phyloP scores from a whole-genome alignment of 2,113 vertebrate genomes.

The Caranx ignobilis region DNA sequence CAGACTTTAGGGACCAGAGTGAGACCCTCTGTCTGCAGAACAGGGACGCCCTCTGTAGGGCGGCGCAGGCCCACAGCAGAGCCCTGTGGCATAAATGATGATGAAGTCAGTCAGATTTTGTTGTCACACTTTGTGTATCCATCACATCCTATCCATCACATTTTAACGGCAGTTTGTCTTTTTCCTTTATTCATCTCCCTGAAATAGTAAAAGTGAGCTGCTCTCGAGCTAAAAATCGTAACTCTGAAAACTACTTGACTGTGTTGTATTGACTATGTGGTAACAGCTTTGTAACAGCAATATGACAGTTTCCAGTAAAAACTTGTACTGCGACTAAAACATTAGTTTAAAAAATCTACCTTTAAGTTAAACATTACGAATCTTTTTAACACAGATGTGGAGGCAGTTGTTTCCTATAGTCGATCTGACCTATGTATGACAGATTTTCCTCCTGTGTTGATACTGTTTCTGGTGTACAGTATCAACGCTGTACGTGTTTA shows the following conservation, averaged over 20 bases:
- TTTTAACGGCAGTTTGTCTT: background rate
- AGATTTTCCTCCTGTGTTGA: background rate
- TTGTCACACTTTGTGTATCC: background rate
- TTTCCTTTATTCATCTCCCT: background rate
- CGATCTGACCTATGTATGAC: too few relatives aligned
- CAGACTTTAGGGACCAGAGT: fast-evolving
- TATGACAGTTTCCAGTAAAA: background rate
- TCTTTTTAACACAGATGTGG: background rate
- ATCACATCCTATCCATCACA: background rate
- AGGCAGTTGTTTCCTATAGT: background rate
- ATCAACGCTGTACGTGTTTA: background rate
- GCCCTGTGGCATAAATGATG: background rate
- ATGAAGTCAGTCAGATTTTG: background rate
- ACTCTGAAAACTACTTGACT: background rate
- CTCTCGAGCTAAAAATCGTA: background rate
- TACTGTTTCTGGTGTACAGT: background rate
- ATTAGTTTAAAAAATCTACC: too few relatives aligned
- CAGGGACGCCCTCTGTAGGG: constrained; percentile 25
- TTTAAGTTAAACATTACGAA: too few relatives aligned
- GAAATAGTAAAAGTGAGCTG: background rate
- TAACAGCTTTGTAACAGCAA: background rate
- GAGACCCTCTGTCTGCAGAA: constrained; percentile 19
- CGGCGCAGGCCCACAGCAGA: background rate
- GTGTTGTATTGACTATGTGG: background rate
- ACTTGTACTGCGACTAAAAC: background rate